These are phyloP conservation scores for Polypedilum vanderplanki DNA, from an alignment of 1,140 invertebrate species.

Conservation along the genomic window DNA sequence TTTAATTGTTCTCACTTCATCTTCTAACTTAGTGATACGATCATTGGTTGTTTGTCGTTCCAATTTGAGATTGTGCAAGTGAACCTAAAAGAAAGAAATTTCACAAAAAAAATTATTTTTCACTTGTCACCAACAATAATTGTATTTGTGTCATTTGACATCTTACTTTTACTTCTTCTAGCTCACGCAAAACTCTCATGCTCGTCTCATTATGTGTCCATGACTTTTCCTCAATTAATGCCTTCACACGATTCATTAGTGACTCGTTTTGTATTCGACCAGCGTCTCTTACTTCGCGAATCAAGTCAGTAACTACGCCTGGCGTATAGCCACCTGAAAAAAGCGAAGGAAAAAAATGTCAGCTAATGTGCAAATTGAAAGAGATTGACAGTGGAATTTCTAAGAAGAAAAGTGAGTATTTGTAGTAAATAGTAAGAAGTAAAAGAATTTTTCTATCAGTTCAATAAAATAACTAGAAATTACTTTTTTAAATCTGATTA, in stretches of 20 bases:
- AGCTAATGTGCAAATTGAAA: neutral
- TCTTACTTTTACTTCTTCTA: conserved; percentile 42
- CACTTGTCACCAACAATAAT: neutral
- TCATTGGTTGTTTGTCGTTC: conserved; percentile 9
- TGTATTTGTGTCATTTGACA: too few relatives aligned
- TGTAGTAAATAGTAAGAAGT: too few relatives aligned
- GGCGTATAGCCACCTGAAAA: conserved; percentile 54
- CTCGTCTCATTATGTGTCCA: conserved; percentile 46
- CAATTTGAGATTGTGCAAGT: conserved; percentile 21
- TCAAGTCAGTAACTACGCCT: conserved; percentile 64
- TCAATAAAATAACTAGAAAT: too few relatives aligned
- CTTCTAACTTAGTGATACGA: neutral
- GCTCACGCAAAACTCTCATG: conserved; percentile 40
- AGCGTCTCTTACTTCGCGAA: conserved; percentile 66
- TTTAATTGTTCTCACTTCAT: conserved; percentile 20
- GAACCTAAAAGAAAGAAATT: conserved; percentile 3
- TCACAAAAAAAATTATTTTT: neutral
- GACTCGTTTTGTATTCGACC: conserved; percentile 63
- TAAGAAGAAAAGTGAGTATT: neutral
- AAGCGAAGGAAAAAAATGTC: conserved; percentile 19
- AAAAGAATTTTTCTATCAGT: too few relatives aligned
- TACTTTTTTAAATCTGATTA: too few relatives aligned
- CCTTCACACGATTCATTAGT: conserved; percentile 52
- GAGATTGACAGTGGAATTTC: neutral
- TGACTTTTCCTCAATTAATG: conserved; percentile 53